phyloP scores from a whole-genome alignment of 2,888 invertebrate species.

The Drosophila maculinotata region DNA sequence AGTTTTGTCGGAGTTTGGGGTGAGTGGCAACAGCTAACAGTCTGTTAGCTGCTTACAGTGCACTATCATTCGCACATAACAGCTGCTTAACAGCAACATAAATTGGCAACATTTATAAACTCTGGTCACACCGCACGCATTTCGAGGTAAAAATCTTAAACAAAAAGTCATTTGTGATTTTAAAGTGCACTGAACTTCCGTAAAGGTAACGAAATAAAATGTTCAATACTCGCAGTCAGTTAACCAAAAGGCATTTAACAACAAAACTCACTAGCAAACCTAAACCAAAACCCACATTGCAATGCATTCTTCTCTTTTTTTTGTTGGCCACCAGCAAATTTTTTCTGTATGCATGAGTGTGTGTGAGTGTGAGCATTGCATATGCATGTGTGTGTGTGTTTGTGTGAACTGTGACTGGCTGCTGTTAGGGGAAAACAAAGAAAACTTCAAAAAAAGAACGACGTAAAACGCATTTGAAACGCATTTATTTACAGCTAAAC shows the following conservation, averaged over 20 bases:
- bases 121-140: slow-evolving; percentile 43
- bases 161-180: slow-evolving; percentile 60
- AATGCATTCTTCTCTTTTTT: slow-evolving; percentile 61
- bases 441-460: slow-evolving; percentile 77
- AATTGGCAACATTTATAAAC: slow-evolving; percentile 20
- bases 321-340: slow-evolving; percentile 54
- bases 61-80: slow-evolving; percentile 15
- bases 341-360: slow-evolving; percentile 64
- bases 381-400: slow-evolving; percentile 34
- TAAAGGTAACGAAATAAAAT: slow-evolving; percentile 51
- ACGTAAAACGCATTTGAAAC: slow-evolving; percentile 71
- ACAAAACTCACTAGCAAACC: slow-evolving; percentile 47
- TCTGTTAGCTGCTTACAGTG: slow-evolving; percentile 16
- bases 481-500: slow-evolving; percentile 37
- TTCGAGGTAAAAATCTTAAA: slow-evolving; percentile 58
- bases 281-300: slow-evolving; percentile 36
- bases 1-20: neutral
- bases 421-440: slow-evolving; percentile 77
- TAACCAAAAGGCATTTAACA: slow-evolving; percentile 47
- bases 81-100: slow-evolving; percentile 29
- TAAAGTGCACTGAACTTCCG: slow-evolving; percentile 57
- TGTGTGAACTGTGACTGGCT: slow-evolving; percentile 66
- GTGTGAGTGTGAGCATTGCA: slow-evolving; percentile 41
- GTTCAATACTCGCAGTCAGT: slow-evolving; percentile 45
- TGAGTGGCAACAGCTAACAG: slow-evolving; percentile 26